These are phyloP conservation scores for Dipodomys ordii DNA, from an alignment of 2,113 vertebrate genomes.

Conservation along the genomic window DNA sequence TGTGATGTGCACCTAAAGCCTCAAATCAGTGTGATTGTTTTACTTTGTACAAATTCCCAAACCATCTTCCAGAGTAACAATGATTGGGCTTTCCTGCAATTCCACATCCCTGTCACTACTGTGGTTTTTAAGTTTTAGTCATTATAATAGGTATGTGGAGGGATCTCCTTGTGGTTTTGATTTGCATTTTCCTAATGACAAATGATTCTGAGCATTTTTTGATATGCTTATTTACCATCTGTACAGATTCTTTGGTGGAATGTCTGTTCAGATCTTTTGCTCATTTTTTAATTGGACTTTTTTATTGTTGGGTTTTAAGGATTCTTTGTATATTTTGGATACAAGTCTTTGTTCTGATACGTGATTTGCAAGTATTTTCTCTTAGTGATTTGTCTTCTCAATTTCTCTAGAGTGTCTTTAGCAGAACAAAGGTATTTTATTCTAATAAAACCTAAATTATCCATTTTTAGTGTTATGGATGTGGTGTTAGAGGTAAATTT, in stretches of 20 bases:
- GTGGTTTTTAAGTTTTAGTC: neutral
- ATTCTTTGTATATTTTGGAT: constrained; percentile 28
- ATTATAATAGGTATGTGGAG: neutral
- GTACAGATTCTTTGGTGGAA: constrained; percentile 17
- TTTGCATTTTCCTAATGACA: constrained; percentile 4
- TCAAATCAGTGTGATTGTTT: neutral
- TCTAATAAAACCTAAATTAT: constrained; percentile 31
- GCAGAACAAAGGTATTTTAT: neutral
- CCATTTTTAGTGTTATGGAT: neutral
- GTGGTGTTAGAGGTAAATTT: neutral
- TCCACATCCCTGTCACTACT: neutral
- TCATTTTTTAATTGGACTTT: neutral
- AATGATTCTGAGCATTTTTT: constrained; percentile 6
- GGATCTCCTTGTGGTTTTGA: neutral
- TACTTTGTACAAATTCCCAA: neutral
- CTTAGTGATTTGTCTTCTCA: neutral
- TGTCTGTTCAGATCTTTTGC: neutral
- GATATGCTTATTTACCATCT: neutral
- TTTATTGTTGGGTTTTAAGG: constrained; percentile 40
- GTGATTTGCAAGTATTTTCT: constrained; percentile 49
- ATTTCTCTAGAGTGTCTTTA: constrained; percentile 24
- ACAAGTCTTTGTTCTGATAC: neutral
- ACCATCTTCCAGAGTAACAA: neutral
- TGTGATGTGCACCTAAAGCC: neutral
- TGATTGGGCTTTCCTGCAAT: neutral